phyloP scores from a whole-genome alignment of 1,140 invertebrate species.

The Ylistrum balloti region DNA sequence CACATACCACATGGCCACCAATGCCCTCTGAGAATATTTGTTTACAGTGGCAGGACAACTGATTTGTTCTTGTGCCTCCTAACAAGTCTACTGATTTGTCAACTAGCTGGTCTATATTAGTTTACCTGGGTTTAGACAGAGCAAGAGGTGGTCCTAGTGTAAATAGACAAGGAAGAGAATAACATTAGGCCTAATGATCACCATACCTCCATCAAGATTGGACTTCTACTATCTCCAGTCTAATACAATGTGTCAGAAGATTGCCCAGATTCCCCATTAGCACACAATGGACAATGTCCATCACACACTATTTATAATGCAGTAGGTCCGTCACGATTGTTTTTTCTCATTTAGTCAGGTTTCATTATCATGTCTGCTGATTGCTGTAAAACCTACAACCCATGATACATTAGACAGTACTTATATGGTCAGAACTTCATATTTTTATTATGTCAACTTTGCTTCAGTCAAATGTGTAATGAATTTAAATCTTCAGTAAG shows the following conservation, averaged over 20 bases:
- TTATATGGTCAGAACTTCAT: too few species aligned
- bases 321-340: background rate
- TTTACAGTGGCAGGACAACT: background rate
- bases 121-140: background rate
- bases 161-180: background rate
- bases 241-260: background rate
- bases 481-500: too few species aligned
- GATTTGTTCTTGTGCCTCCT: background rate
- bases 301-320: background rate
- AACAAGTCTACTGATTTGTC: background rate
- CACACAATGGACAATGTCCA: slow-evolving; percentile 25
- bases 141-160: background rate
- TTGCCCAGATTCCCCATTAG: background rate
- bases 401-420: too few species aligned
- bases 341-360: too few species aligned
- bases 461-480: too few species aligned
- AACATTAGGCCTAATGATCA: slow-evolving; percentile 18
- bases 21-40: background rate
- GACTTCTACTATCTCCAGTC: background rate
- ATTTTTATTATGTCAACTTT: too few species aligned
- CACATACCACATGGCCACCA: background rate
- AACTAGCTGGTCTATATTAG: background rate
- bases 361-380: too few species aligned
- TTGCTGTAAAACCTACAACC: too few species aligned
- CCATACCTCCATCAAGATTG: background rate